Conservation (phyloP, 2,113 vertebrate genomes). For the Maccullochella peelii region DNA sequence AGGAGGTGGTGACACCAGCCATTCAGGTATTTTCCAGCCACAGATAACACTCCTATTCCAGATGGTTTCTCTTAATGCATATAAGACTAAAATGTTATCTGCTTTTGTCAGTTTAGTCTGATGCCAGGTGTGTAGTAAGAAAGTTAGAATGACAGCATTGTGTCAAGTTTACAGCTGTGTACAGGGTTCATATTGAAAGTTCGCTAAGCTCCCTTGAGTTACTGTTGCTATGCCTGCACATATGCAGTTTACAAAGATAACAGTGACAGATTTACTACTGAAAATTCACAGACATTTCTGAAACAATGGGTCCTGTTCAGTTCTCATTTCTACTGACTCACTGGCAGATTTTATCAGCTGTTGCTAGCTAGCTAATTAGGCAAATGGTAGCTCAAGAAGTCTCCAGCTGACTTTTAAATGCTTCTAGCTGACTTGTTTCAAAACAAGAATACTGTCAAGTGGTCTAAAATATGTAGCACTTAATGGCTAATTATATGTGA, state of each 20-base stretch:
- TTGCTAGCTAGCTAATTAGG: background rate
- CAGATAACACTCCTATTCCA: background rate
- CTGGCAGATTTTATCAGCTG: background rate
- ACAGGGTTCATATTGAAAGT: background rate
- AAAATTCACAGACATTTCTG: background rate
- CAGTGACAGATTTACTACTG: background rate
- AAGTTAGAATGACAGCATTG: no score
- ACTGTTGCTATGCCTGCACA: background rate
- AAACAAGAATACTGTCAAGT: no score
- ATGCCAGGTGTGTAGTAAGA: background rate
- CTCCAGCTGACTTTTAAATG: background rate
- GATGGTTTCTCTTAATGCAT: background rate
- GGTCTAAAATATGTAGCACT: background rate
- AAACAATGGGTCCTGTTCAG: no score
- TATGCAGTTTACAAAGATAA: background rate
- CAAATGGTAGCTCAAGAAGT: background rate
- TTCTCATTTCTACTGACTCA: background rate
- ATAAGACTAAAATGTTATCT: background rate
- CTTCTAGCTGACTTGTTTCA: background rate
- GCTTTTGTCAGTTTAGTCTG: background rate
- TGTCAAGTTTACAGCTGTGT: background rate
- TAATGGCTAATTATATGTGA: background rate
- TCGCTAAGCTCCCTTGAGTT: background rate
- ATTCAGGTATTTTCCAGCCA: slow-evolving; percentile 3
- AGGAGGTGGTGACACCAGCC: background rate